phyloP scores from a whole-genome alignment of 1,140 invertebrate genomes.

The Drosophila neocordata region DNA sequence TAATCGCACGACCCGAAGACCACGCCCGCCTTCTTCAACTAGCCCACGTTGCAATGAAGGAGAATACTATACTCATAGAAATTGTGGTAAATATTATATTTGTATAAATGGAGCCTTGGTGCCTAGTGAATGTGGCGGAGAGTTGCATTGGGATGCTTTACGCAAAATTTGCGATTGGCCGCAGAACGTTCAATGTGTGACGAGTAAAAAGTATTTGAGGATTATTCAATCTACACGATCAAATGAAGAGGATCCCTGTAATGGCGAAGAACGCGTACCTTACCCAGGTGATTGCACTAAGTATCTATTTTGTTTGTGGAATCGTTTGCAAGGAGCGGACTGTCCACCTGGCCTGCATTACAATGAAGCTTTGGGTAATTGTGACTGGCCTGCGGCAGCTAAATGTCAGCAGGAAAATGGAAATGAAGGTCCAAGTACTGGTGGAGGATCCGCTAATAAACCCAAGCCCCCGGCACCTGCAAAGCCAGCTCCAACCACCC shows the following conservation, averaged over 20 bases:
- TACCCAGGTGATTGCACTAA: constrained; percentile 88
- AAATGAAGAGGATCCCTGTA: constrained; percentile 84
- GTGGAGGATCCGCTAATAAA: constrained; percentile 17
- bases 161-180: constrained; percentile 90
- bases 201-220: constrained; percentile 65
- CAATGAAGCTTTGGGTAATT: constrained; percentile 87
- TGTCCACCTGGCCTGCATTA: constrained; percentile 91
- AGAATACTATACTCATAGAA: constrained; percentile 83
- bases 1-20: constrained; percentile 19
- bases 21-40: constrained; percentile 35
- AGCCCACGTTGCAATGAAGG: constrained; percentile 81
- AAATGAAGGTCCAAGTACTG: constrained; percentile 1
- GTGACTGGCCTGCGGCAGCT: constrained; percentile 91
- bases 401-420: constrained; percentile 84
- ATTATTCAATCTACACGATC: constrained; percentile 54
- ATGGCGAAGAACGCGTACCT: constrained; percentile 86
- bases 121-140: constrained; percentile 85
- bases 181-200: constrained; percentile 75
- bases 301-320: constrained; percentile 91
- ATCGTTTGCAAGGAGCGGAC: constrained; percentile 87
- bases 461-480: constrained; percentile 45
- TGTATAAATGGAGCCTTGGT: constrained; percentile 69
- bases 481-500: constrained; percentile 60
- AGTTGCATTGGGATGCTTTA: constrained; percentile 89
- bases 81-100: constrained; percentile 81